Evolutionary conservation across 2,888 invertebrate genomes (phyloP).

Genomic region (Chesias legatella): DNA sequence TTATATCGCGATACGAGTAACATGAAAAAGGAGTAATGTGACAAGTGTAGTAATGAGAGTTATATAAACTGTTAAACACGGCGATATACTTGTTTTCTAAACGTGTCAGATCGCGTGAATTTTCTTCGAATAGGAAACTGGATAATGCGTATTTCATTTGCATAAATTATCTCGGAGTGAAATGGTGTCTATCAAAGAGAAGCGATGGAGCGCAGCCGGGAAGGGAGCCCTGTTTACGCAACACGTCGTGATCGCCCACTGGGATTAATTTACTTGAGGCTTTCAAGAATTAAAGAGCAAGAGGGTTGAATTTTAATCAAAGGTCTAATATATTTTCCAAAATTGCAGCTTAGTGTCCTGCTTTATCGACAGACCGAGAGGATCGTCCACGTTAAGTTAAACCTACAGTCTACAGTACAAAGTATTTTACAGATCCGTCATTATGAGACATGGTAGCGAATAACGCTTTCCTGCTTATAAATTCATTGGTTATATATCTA

Average conservation of each 20-base stretch:
- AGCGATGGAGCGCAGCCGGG: conserved; percentile 40
- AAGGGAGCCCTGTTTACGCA: conserved; percentile 56
- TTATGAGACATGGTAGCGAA: no score
- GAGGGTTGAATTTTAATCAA: conserved; percentile 30
- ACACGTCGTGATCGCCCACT: conserved; percentile 54
- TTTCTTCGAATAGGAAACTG: conserved; percentile 60
- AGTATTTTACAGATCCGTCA: no score
- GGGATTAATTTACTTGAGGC: conserved; percentile 60
- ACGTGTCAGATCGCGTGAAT: conserved; percentile 55
- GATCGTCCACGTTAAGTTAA: conserved; percentile 11
- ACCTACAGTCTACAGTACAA: conserved; percentile 19
- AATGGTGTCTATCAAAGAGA: conserved; percentile 51
- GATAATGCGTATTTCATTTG: conserved; percentile 75
- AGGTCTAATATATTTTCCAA: conserved; percentile 18
- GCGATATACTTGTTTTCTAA: conserved; percentile 66
- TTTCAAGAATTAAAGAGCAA: conserved; percentile 43
- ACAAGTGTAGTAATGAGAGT: conserved; percentile 55
- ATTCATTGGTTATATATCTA: no score
- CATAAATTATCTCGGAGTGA: conserved; percentile 70
- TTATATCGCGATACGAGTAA: conserved; percentile 43
- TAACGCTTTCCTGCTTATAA: no score
- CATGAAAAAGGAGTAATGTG: conserved; percentile 48
- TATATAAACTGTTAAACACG: conserved; percentile 69
- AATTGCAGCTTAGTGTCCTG: no score
- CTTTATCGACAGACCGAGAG: no score